Conservation (phyloP, 2,888 invertebrate genomes). For the Melieria picta region DNA sequence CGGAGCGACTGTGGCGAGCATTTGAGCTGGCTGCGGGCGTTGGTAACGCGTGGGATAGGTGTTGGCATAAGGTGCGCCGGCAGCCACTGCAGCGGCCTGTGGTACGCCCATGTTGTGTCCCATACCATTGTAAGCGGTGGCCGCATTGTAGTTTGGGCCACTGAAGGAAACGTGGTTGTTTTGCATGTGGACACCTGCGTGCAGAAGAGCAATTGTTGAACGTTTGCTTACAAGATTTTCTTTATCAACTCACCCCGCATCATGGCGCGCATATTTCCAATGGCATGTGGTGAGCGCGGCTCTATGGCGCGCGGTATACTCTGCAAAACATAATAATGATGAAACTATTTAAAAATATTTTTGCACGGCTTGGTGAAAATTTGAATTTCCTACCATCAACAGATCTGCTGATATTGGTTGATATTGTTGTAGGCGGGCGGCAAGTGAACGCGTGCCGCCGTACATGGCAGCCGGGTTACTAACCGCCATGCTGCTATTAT, state of each 20-base stretch:
- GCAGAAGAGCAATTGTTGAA: background rate
- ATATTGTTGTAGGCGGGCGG: slow-evolving; percentile 54
- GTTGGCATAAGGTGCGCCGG: slow-evolving; percentile 7
- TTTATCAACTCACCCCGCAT: slow-evolving; percentile 44
- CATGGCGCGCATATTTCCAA: slow-evolving; percentile 48
- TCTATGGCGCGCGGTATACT: slow-evolving; percentile 37
- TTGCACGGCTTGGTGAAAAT: background rate
- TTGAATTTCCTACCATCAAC: slow-evolving; percentile 36
- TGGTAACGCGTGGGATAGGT: slow-evolving; percentile 41
- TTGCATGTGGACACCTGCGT: slow-evolving; percentile 45
- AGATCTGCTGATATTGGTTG: slow-evolving; percentile 48
- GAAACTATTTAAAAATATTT: slow-evolving; percentile 23
- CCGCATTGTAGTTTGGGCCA: slow-evolving; percentile 39
- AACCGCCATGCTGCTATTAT: slow-evolving; percentile 36
- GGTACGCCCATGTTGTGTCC: slow-evolving; percentile 11
- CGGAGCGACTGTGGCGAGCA: background rate
- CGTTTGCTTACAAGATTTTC: background rate
- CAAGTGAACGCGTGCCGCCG: slow-evolving; percentile 44
- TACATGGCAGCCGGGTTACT: slow-evolving; percentile 36
- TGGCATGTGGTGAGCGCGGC: slow-evolving; percentile 47
- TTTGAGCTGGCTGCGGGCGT: slow-evolving; percentile 38
- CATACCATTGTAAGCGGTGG: slow-evolving; percentile 19
- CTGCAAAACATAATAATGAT: background rate
- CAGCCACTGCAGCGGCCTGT: slow-evolving; percentile 20
- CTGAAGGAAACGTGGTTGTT: slow-evolving; percentile 50